Evolutionary conservation across 92 coral and sea anemone species (phyloP).

Genomic region (Parazoanthus atlanticus): DNA sequence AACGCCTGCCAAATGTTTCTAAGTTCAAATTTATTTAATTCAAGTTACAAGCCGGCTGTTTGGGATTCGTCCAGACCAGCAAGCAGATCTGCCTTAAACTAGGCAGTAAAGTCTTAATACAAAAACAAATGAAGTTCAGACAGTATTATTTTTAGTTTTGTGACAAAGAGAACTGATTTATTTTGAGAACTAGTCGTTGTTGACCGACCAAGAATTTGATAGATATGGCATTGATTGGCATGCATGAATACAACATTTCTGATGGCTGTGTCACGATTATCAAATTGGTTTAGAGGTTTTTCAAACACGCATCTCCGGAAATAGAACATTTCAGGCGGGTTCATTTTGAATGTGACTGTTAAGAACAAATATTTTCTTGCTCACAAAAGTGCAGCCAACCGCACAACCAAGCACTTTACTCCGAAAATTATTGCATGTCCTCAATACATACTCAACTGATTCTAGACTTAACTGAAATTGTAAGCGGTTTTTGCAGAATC

Average conservation of each 20-base stretch:
- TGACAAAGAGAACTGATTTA: neutral
- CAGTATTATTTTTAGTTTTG: neutral
- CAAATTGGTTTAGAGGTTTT: neutral
- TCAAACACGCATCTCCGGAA: neutral
- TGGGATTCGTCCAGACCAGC: neutral
- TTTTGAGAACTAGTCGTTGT: neutral
- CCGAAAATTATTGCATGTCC: neutral
- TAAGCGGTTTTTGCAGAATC: neutral
- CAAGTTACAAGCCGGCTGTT: too few species aligned
- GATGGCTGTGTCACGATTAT: neutral
- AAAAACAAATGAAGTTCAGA: neutral
- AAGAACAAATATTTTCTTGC: neutral
- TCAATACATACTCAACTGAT: neutral
- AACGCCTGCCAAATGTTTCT: neutral
- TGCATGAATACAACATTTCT: neutral
- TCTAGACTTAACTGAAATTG: neutral
- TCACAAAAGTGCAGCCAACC: neutral
- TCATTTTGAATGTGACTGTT: neutral
- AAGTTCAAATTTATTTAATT: neutral
- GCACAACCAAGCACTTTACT: neutral
- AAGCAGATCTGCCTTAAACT: neutral
- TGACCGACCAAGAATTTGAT: too few species aligned
- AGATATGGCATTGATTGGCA: neutral
- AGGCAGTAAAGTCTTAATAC: neutral
- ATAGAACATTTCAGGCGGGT: neutral